Evolutionary conservation across 2,797 vertebrate genomes (phyloP), one percentile per base, ranked within the genome.

Genomic region (Anisognathus igniventris): DNA sequence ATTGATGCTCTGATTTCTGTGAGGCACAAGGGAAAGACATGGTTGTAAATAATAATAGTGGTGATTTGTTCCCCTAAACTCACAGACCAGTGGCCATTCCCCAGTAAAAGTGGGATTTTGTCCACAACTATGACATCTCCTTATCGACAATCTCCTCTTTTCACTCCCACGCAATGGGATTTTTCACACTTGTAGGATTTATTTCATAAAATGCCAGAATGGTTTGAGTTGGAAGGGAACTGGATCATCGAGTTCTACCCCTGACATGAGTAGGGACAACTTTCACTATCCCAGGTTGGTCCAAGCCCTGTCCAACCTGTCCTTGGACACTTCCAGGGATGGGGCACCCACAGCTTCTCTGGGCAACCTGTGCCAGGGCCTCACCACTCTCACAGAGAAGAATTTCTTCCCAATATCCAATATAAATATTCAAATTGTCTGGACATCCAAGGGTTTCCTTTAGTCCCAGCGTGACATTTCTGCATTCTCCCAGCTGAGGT

Each of bases 361-460:
- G 30, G 19, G 1, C 0, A 37, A 1, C 3, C 37, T 19, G 3
- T 31, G 7, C 30, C 39, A 66, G 45, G 8, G 3, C 10, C 40
- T 54, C 12, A 0, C 1, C 13, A 37, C 1, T 31, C 31, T 28
- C 48, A 0, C 27, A 48, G 22, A 2, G 31, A 54, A 42, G 7
- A 48, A 28, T 37, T 48, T 28, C 4, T 22, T 30, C n/a, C 20
- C 24, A 44, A 25, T 30, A 44, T 30, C n/a, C 71, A 28, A 15
- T 22, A 4, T 7, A 75, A 68, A 56, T 44, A 2, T 56, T 48
- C 28, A 28, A 8, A 42, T 70, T 73, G 30, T 47, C 57, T 37
- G 40, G 31, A 14, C 18, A 44, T 62, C 14, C n/a, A 79, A 57
- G 7, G 24, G 7, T 64, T 89, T 79, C 31, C 31, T 77, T 77